phyloP scores from a whole-genome alignment of 2,797 vertebrate species.

The Tinamus major region DNA sequence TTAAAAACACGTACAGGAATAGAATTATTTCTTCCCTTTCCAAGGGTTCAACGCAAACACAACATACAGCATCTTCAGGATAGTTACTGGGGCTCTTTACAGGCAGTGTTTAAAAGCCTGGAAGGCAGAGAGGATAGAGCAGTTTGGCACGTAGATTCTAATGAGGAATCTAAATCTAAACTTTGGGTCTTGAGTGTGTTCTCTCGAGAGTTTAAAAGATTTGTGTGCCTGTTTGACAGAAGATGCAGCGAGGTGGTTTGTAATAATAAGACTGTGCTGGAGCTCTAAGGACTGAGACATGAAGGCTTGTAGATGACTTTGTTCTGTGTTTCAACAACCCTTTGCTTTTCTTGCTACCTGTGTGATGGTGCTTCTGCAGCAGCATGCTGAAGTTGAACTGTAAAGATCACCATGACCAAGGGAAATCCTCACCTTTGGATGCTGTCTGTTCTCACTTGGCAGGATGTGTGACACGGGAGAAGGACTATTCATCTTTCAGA shows the following conservation, averaged over 20 bases:
- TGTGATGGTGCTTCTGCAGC: accelerated
- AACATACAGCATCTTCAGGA: background rate
- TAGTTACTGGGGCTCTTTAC: background rate
- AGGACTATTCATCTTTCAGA: slow-evolving; percentile 86
- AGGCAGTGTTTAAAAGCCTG: background rate
- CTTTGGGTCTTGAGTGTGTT: background rate
- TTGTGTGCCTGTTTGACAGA: background rate
- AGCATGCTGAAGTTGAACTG: background rate
- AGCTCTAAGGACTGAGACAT: background rate
- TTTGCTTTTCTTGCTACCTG: background rate
- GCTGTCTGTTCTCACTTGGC: slow-evolving; percentile 52
- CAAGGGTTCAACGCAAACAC: background rate
- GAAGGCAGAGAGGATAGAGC: background rate
- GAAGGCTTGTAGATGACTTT: background rate
- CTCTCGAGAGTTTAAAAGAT: background rate
- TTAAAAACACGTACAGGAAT: background rate
- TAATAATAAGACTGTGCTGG: background rate
- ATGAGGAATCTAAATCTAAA: background rate
- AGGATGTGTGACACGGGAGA: slow-evolving; percentile 88
- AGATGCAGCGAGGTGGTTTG: background rate
- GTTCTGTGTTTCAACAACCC: background rate
- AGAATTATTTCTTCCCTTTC: background rate
- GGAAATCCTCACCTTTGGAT: background rate
- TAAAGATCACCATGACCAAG: background rate
- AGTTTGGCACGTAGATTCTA: background rate